Conservation (phyloP, 1,140 invertebrate genomes). For the Stegodyphus mimosarum region DNA sequence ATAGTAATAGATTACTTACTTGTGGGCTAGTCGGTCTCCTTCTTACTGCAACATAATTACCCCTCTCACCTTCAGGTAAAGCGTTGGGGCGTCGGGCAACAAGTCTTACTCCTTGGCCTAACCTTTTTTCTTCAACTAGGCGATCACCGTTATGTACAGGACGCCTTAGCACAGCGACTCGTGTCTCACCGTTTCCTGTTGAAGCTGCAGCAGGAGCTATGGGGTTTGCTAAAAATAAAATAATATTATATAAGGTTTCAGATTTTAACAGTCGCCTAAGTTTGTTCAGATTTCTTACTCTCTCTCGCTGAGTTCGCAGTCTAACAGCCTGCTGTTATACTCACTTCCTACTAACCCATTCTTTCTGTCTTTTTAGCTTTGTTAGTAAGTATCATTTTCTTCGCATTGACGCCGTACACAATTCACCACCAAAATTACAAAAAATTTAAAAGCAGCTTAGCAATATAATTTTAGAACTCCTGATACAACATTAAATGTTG, state of each 20-base stretch:
- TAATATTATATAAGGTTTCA: background rate
- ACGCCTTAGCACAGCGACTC: conserved; percentile 30
- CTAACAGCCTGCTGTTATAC: no score
- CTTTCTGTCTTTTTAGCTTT: no score
- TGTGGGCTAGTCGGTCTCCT: conserved; percentile 17
- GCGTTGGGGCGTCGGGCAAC: conserved; percentile 40
- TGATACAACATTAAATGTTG: no score
- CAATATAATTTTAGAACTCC: no score
- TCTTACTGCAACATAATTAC: conserved; percentile 36
- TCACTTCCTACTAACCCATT: no score
- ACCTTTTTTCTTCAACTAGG: background rate
- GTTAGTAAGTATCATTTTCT: no score
- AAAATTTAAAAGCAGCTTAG: no score
- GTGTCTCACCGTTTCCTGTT: conserved; percentile 2
- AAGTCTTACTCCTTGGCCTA: conserved; percentile 6
- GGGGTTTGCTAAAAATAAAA: conserved; percentile 22
- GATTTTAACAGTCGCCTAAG: no score
- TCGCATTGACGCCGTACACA: no score
- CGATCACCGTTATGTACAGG: background rate
- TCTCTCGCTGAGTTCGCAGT: no score
- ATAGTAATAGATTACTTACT: conserved; percentile 10
- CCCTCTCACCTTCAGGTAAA: background rate
- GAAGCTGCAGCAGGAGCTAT: background rate
- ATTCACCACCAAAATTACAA: no score
- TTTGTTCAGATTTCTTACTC: no score